Evolutionary conservation across 2,113 vertebrate genomes (phyloP).

Genomic region (Theristicus caerulescens): DNA sequence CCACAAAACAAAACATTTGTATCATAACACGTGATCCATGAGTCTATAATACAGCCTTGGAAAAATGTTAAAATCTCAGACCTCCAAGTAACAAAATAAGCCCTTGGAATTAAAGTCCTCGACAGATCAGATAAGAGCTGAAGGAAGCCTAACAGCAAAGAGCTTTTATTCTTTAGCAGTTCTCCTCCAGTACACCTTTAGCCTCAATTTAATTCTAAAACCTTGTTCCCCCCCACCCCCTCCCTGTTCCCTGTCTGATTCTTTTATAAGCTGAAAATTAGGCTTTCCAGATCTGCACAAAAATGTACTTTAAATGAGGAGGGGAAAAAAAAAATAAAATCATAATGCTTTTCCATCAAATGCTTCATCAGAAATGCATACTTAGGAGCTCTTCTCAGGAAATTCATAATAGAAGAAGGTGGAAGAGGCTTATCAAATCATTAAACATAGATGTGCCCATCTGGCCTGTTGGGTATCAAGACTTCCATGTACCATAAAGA

Average conservation of each 20-base stretch:
- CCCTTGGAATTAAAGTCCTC: background rate
- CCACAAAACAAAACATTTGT: background rate
- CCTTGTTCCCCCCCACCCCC: background rate
- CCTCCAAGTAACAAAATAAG: background rate
- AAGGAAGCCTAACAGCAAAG: background rate
- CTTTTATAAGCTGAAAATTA: conserved; percentile 6
- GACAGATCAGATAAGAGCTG: background rate
- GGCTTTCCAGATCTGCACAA: background rate
- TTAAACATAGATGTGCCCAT: conserved; percentile 48
- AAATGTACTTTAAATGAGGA: background rate
- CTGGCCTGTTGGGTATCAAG: background rate
- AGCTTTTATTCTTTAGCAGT: background rate
- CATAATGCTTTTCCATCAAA: conserved; percentile 28
- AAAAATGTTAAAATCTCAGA: background rate
- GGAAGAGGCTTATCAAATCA: conserved; percentile 28
- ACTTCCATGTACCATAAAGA: background rate
- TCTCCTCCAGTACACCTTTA: background rate
- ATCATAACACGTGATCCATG: background rate
- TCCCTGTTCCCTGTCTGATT: background rate
- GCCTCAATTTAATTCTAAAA: conserved; percentile 1
- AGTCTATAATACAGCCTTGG: background rate
- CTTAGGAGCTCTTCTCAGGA: background rate
- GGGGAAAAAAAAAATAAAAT: background rate
- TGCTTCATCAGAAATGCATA: conserved; percentile 47
- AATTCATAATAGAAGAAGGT: background rate